Conservation (phyloP, 2,797 vertebrate genomes). For the Thripadectes ignobilis region DNA sequence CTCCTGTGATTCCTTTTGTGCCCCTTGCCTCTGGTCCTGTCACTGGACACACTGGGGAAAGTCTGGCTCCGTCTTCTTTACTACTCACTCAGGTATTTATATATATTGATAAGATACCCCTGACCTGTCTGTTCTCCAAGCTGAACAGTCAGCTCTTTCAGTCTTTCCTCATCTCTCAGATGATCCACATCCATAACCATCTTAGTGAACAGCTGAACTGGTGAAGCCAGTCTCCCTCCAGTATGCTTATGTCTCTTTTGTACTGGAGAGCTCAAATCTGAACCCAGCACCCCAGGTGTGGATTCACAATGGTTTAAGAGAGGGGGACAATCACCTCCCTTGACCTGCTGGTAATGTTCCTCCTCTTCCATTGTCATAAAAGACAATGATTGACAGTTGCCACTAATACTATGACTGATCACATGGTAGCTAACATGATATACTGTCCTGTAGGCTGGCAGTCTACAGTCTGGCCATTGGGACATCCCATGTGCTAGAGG, state of each 20-base stretch:
- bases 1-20: not conserved
- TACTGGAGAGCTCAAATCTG: not conserved
- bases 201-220: not conserved
- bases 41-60: not conserved
- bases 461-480: not conserved
- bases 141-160: not conserved
- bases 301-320: not conserved
- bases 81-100: not conserved
- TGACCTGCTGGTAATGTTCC: not conserved
- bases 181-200: not conserved
- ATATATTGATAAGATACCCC: not conserved
- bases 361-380: not conserved
- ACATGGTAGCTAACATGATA: not conserved
- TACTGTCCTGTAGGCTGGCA: not conserved
- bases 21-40: not conserved
- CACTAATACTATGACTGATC: not conserved
- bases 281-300: not conserved
- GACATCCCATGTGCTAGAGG: not conserved
- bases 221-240: not conserved
- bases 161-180: not conserved
- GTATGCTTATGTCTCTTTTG: not conserved
- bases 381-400: not conserved
- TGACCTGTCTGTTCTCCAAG: not conserved
- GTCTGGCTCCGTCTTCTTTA: not conserved
- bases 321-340: not conserved